Evolutionary conservation across 2,797 vertebrate species (phyloP), one percentile per base, ranked within the genome.

Genomic region (Takifugu ocellatus): DNA sequence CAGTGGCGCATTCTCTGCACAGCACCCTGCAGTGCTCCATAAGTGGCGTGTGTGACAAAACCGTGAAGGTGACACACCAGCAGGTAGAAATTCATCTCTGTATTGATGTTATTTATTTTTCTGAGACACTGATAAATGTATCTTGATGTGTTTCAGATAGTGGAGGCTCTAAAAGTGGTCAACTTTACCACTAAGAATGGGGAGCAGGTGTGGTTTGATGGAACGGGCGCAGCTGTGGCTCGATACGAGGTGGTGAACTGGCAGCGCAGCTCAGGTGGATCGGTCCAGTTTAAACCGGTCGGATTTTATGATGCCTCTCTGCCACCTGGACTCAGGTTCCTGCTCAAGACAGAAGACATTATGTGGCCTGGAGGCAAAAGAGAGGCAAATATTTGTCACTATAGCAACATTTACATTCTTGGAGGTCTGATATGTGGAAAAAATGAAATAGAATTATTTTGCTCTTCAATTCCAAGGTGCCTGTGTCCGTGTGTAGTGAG

Each of bases 201-300:
- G 5, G 89, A 90, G 9, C 55, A 51, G 26, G 83, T 91, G 26
- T 90, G 85, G 84, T 92, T 92, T 64, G 90, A 92, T 54, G 79
- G 59, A 54, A 90, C 85, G 0, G 90, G 90, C 31, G 81, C 89
- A 36, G 68, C 86, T 12, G 68, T 79, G 25, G 88, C 90, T 51
- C 83, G 39, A 26, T 92, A 91, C 54, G 88, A 91, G 44, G 81
- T 92, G 52, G 81, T 91, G 44, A 92, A 92, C 77, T 92, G 90
- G 90, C 88, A 91, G 56, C 74, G 17, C 12, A 79, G 76, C 36
- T 39, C 73, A 11, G 70, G 82, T 4, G 77, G 81, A 43, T 77
- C 59, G 0, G 67, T 91, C 26, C 63, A 84, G 46, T 91, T 92
- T 58, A 87, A 78, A 71, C 74, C 85, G 42, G 87, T 92, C 1